These are phyloP conservation scores for Drosophila mimica DNA, from an alignment of 2,888 invertebrate genomes.

Conservation along the genomic window DNA sequence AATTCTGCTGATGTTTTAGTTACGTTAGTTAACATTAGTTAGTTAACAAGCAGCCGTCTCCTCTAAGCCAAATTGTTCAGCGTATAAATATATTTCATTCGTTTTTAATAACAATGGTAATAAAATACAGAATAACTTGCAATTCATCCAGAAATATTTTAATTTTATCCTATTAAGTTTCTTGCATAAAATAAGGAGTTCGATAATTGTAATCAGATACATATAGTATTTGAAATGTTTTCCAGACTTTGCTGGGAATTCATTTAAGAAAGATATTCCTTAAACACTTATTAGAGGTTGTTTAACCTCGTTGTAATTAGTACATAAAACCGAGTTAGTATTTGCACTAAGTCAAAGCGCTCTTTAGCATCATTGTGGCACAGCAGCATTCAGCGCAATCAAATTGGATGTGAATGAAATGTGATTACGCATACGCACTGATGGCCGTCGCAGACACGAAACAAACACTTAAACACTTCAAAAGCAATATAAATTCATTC, in stretches of 20 bases:
- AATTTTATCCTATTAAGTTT: not conserved
- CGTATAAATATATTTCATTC: not conserved
- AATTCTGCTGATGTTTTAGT: conserved; percentile 4
- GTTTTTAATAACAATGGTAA: not conserved
- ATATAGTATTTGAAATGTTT: not conserved
- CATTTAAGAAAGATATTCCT: not conserved
- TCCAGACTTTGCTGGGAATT: too few relatives aligned
- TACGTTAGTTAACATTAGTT: not conserved
- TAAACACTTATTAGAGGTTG: not conserved
- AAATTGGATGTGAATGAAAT: conserved; percentile 42
- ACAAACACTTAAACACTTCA: conserved; percentile 66
- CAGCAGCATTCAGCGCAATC: conserved; percentile 15
- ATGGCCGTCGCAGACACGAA: conserved; percentile 26
- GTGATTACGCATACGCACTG: conserved; percentile 50
- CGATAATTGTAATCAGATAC: not conserved
- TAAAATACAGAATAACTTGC: not conserved
- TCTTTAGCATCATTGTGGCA: not conserved
- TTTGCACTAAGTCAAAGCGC: not conserved
- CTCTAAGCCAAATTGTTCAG: not conserved
- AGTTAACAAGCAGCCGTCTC: not conserved
- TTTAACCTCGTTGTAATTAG: conserved; percentile 9
- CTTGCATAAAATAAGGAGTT: not conserved
- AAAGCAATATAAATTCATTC: conserved; percentile 77
- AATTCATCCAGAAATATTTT: not conserved
- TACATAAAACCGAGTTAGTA: not conserved